phyloP scores from a whole-genome alignment of 2,113 vertebrate species.

The Puntigrus tetrazona region DNA sequence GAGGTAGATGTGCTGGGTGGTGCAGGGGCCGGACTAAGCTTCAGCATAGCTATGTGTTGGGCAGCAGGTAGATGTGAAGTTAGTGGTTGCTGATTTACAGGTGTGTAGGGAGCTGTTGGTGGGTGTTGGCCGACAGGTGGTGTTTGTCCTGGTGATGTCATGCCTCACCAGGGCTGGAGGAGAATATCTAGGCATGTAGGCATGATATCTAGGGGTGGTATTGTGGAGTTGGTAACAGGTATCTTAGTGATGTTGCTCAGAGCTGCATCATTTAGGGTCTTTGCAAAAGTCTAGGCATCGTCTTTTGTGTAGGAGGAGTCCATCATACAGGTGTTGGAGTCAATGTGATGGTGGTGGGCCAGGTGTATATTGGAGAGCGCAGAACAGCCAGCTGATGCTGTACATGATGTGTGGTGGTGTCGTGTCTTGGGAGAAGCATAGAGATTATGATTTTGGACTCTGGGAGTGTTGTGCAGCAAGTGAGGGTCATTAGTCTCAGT shows the following conservation, averaged over 20 bases:
- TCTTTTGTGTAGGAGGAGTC: not conserved
- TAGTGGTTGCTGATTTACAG: not conserved
- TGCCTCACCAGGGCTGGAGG: not conserved
- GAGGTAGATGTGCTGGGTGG: not conserved
- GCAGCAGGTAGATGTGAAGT: not conserved
- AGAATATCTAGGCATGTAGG: too few relatives aligned
- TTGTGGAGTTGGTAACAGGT: not conserved
- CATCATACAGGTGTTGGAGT: not conserved
- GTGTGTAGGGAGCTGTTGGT: not conserved
- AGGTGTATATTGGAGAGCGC: not conserved
- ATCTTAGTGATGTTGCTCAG: too few relatives aligned
- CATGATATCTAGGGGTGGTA: too few relatives aligned
- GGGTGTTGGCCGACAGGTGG: not conserved
- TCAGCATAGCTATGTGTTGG: not conserved
- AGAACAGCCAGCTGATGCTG: not conserved
- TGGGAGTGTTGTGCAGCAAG: too few relatives aligned
- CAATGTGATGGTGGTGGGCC: not conserved
- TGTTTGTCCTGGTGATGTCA: not conserved
- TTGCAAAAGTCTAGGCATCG: not conserved
- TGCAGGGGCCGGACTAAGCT: not conserved
- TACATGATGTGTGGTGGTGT: not conserved
- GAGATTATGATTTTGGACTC: too few relatives aligned
- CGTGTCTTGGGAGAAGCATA: not conserved
- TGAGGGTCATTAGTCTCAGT: not conserved
- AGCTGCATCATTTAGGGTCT: not conserved